Evolutionary conservation across 2,113 vertebrate genomes (phyloP).

Genomic region (Ciconia boyciana): DNA sequence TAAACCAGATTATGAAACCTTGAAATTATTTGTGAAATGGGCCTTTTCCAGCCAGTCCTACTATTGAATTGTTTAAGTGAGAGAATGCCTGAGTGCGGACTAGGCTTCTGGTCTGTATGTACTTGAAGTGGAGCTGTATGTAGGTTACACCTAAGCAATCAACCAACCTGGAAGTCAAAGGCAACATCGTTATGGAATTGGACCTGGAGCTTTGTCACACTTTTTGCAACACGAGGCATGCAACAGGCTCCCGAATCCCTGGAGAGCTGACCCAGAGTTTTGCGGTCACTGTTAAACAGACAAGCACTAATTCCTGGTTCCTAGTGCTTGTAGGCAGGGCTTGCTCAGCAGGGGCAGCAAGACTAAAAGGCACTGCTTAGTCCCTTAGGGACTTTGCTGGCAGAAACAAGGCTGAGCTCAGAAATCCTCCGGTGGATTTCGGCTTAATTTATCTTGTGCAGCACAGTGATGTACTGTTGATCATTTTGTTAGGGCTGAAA

Average conservation of each 20-base stretch:
- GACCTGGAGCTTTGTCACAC: not conserved
- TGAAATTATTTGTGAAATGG: not conserved
- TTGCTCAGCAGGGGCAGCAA: not conserved
- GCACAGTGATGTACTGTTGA: not conserved
- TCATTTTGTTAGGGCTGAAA: not conserved
- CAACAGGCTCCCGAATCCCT: not conserved
- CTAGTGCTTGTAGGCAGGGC: not conserved
- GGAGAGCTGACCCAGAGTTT: not conserved
- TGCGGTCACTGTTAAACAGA: not conserved
- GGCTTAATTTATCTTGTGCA: slow-evolving; percentile 1
- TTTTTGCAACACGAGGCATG: not conserved
- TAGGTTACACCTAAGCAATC: not conserved
- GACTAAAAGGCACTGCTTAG: not conserved
- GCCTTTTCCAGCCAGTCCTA: not conserved
- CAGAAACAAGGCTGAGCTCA: not conserved
- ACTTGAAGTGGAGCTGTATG: not conserved
- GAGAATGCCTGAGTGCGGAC: not conserved
- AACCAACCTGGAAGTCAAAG: not conserved
- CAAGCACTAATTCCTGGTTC: not conserved
- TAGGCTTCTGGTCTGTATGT: not conserved
- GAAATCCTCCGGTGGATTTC: not conserved
- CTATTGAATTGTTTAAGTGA: not conserved
- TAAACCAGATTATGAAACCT: not conserved
- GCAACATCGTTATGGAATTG: not conserved
- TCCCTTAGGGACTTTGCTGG: not conserved